These are phyloP conservation scores for Pseudanteris insignis DNA, from an alignment of 2,888 invertebrate species.

Conservation along the genomic window DNA sequence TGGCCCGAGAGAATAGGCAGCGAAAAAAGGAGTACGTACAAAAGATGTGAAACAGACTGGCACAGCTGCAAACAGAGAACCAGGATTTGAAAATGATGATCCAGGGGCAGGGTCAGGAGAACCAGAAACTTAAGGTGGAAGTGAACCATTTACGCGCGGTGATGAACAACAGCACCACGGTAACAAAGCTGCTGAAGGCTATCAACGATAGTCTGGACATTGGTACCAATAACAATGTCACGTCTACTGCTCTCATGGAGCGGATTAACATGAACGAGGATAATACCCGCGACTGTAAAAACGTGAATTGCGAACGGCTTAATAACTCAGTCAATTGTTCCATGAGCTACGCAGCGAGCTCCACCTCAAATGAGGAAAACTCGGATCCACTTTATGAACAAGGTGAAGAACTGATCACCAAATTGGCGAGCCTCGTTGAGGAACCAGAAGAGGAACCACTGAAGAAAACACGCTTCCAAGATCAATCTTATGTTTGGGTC, in stretches of 20 bases:
- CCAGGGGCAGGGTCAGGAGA: conserved; percentile 67
- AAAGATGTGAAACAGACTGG: conserved; percentile 69
- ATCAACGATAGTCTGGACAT: conserved; percentile 59
- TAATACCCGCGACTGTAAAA: conserved; percentile 6
- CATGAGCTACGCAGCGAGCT: conserved; percentile 16
- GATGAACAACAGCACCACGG: conserved; percentile 69
- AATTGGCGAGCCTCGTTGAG: conserved; percentile 21
- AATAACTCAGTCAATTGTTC: neutral
- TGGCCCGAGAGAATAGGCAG: conserved; percentile 73
- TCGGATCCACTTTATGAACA: conserved; percentile 33
- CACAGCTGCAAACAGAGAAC: conserved; percentile 66
- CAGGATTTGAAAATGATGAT: conserved; percentile 67
- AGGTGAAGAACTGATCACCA: conserved; percentile 24
- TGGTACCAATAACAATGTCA: neutral
- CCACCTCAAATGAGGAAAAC: conserved; percentile 33
- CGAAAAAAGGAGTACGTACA: conserved; percentile 72
- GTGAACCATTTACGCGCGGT: conserved; percentile 70
- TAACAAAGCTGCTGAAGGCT: conserved; percentile 67
- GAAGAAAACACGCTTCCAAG: conserved; percentile 13
- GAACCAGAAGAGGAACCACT: conserved; percentile 7
- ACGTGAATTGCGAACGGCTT: neutral
- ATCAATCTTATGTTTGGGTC: conserved; percentile 15
- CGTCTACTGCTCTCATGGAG: conserved; percentile 16
- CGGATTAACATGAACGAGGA: conserved; percentile 23
- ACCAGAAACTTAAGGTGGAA: conserved; percentile 68